Evolutionary conservation across 2,888 invertebrate genomes (phyloP).

Genomic region (Patella ulyssiponensis): DNA sequence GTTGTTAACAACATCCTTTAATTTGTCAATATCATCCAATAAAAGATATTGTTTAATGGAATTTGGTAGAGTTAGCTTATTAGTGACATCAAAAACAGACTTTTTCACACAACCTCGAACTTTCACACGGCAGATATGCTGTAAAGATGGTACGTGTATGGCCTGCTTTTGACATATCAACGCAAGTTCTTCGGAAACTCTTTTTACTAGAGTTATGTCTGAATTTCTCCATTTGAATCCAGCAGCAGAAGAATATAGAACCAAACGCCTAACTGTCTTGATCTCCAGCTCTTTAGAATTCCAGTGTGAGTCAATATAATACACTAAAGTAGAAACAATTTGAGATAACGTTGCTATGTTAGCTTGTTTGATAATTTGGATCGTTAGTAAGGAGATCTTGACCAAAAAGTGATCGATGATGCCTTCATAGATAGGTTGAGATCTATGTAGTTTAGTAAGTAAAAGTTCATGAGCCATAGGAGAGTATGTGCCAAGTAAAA

Average conservation of each 20-base stretch:
- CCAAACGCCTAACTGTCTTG: conserved; percentile 45
- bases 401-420: conserved; percentile 53
- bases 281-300: conserved; percentile 42
- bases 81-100: conserved; percentile 40
- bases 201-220: conserved; percentile 45
- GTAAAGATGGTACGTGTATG: conserved; percentile 42
- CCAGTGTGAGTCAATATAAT: conserved; percentile 61
- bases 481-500: conserved; percentile 47
- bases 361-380: conserved; percentile 50
- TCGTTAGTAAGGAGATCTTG: conserved; percentile 50
- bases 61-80: conserved; percentile 43
- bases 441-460: conserved; percentile 55
- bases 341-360: conserved; percentile 39
- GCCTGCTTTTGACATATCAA: conserved; percentile 47
- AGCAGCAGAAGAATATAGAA: conserved; percentile 51
- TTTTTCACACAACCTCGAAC: conserved; percentile 40
- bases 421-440: conserved; percentile 58
- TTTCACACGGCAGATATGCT: conserved; percentile 46
- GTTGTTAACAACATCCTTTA: conserved; percentile 6
- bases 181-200: conserved; percentile 45
- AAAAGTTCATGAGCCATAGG: conserved; percentile 51
- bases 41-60: conserved; percentile 50
- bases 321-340: conserved; percentile 51
- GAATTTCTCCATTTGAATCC: conserved; percentile 54
- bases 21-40: conserved; percentile 54